Evolutionary conservation across 30 jellyfish, hydroid and myxozoan species (phyloP), one percentile per base, ranked within the genome.

Genomic region (Catostylus mosaicus): DNA sequence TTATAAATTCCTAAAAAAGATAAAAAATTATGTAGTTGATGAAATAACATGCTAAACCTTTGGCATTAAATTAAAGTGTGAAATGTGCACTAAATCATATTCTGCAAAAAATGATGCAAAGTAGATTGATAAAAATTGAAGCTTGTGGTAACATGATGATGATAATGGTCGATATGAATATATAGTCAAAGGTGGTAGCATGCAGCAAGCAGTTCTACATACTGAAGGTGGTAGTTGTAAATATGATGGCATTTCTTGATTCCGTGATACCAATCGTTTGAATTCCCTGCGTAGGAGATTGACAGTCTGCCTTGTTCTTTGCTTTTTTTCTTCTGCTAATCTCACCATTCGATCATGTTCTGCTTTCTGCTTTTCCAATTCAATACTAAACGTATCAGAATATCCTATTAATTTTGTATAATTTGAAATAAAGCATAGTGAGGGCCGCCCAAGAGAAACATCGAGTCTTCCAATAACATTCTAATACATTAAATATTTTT

Each of bases 301-400:
- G 23, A 94, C 68, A 16, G 85, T 80, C 78, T 78, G 96, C 43
- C 95, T 38, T 24, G 89, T 86, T 52, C 29, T 36, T 32, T 75
- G 95, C 61, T 94, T 94, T 86, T 94, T 94, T 72, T 84, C 97
- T 37, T 94, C 96, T 24, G 99, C 99, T 27, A 82, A 69, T 30
- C 81, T 75, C 83, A 94, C 88, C 97, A 88, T 79, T 50, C 85
- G 89, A 76, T 94, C 99, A 66, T 94, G 89, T 51, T 94, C 99
- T 31, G 99, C 97, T 56, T 94, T 94, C 66, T 94, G 99, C 61
- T 94, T 94, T 65, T 94, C 99, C 27, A 88, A 22, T 67, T 94
- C 99, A 67, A 94, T 94, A 83, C 99, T 94, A 45, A 33, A 51
- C 33, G 31, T n/a, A n/a, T n/a, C n/a, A n/a, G 20, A 61, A 18